Conservation (phyloP, 1,140 invertebrate genomes). For the Aricia agestis region DNA sequence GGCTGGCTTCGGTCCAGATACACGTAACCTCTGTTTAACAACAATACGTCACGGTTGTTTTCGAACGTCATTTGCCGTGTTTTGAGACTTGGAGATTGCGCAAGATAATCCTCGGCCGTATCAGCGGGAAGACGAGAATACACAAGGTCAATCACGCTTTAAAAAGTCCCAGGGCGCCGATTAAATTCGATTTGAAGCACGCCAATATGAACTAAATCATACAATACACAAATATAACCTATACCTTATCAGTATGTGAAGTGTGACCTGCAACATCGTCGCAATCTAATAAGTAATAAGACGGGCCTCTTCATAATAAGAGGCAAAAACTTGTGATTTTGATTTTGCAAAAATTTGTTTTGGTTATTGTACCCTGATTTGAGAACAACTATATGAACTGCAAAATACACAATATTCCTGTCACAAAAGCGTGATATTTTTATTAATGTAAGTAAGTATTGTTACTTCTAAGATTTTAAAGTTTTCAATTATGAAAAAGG, state of each 20-base stretch:
- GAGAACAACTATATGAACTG: too few relatives aligned
- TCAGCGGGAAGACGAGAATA: neutral
- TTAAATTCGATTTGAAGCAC: neutral
- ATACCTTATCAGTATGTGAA: neutral
- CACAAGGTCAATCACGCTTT: neutral
- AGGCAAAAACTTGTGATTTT: neutral
- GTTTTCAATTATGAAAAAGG: too few relatives aligned
- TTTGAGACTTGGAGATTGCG: neutral
- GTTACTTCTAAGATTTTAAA: too few relatives aligned
- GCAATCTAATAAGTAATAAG: too few relatives aligned
- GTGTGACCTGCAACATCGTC: neutral
- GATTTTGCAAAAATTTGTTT: neutral
- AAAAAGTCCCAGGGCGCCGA: neutral
- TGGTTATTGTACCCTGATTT: too few relatives aligned
- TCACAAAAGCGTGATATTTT: too few relatives aligned
- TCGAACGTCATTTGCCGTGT: constrained; percentile 11
- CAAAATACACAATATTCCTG: too few relatives aligned
- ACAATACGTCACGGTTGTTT: constrained; percentile 46
- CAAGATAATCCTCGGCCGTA: neutral
- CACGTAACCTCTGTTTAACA: constrained; percentile 51
- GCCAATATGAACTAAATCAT: neutral
- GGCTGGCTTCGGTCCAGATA: constrained; percentile 49
- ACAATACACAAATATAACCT: neutral
- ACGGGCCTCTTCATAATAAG: too few relatives aligned
- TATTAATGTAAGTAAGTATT: too few relatives aligned